A percentile compares a stretch with the other conserved stretches of the same genome.
Conservation (phyloP, 2,797 vertebrate genomes). For the Onychomys torridus region DNA sequence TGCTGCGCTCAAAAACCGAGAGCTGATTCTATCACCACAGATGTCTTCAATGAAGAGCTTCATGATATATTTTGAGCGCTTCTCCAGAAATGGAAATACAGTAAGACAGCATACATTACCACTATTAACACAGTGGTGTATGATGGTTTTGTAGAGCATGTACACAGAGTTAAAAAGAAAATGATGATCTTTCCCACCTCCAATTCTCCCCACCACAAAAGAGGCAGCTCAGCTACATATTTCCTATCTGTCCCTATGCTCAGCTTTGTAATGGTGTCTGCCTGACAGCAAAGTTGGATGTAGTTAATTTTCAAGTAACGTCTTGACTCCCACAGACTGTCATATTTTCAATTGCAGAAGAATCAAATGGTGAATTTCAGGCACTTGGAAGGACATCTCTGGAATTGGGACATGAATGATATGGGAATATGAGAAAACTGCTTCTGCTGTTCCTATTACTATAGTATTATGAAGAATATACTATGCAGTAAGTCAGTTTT, state of each 20-base stretch:
- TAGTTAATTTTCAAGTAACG: conserved; percentile 12
- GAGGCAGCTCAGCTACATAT: background rate
- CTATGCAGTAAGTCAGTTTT: background rate
- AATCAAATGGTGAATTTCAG: conserved; percentile 19
- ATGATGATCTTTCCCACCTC: background rate
- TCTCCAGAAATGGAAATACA: background rate
- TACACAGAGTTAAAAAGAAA: background rate
- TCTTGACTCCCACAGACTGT: background rate
- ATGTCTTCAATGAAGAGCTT: background rate
- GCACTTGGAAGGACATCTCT: background rate
- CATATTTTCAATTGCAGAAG: background rate
- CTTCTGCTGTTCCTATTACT: background rate
- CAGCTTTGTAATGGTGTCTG: background rate
- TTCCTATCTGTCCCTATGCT: background rate
- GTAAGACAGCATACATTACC: background rate
- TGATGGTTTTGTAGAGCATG: background rate
- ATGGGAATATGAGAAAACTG: conserved; percentile 4
- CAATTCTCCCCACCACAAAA: background rate
- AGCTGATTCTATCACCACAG: background rate
- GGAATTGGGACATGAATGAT: background rate
- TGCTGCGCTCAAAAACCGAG: background rate
- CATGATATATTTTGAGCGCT: background rate
- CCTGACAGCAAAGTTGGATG: conserved; percentile 20
- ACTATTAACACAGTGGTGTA: background rate
- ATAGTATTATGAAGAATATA: background rate